Base-by-base conservation (phyloP, 2,797 vertebrate species). In the Macropodus opercularis region DNA sequence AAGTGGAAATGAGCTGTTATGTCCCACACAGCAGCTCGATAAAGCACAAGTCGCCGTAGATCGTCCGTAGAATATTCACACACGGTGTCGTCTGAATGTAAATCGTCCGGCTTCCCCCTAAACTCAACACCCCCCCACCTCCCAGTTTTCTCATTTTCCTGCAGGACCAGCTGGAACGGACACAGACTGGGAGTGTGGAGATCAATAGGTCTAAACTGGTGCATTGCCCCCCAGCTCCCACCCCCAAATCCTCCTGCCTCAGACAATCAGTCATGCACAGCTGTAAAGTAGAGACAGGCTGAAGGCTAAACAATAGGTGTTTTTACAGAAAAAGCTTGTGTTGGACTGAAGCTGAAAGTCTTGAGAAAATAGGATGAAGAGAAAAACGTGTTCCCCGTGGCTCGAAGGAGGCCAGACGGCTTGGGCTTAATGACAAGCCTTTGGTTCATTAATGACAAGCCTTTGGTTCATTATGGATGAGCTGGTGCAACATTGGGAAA, bases 211-310 rank as follows among this genome's bases (percentile, higher is more conserved):
- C 81, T 75, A 73, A 72, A 81, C 63, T 69, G 76, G 59, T 27
- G 78, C 83, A 89, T 90, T 90, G 86, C 34, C 14, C 34, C 13
- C 34, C 34, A n/a, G 41, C 60, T 35, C 53, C 27, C 27, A 29
- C 38, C 19, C 24, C 43, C 64, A 32, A 69, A 54, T 85, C 82
- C 81, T 80, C 74, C 62, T 56, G 84, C 86, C 83, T 80, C 62
- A 81, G 47, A 82, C 81, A 85, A 91, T 91, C 90, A 86, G 90
- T 91, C 90, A 92, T 85, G 90, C 89, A 87, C 89, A 92, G 90
- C 88, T 91, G 88, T 87, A 87, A 85, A 66, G 79, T 76, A 77
- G 63, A 83, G 72, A 79, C 65, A 2, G 63, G 18, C 77, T 63
- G 63, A 64, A 57, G 63, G 61, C 42, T 2, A 79, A 86, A 89